These are phyloP conservation scores for Monochamus saltuarius DNA, from an alignment of 1,140 invertebrate species.

Conservation along the genomic window DNA sequence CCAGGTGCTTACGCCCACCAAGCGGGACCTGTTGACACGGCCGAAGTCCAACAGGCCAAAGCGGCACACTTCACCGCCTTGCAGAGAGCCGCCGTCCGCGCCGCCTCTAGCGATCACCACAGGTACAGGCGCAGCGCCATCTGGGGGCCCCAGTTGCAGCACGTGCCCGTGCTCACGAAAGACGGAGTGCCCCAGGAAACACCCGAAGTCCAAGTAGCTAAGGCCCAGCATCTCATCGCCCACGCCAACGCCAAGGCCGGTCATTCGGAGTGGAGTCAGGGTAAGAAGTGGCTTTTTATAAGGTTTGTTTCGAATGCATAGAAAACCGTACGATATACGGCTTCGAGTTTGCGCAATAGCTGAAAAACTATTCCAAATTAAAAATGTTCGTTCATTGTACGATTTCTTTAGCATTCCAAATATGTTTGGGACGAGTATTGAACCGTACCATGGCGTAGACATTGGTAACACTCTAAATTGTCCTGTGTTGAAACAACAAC, in stretches of 20 bases:
- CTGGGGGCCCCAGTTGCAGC: background rate
- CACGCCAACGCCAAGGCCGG: background rate
- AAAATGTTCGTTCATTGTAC: too few species aligned
- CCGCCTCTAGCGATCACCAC: background rate
- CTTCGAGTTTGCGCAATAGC: too few species aligned
- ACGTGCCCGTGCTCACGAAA: background rate
- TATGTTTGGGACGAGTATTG: too few species aligned
- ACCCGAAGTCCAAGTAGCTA: background rate
- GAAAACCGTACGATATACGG: too few species aligned
- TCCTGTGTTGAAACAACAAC: too few species aligned
- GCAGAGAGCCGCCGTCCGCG: background rate
- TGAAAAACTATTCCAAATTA: too few species aligned
- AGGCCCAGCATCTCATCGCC: background rate
- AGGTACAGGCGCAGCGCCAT: background rate
- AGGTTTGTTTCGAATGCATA: too few species aligned
- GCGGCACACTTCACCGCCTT: slow-evolving; percentile 1
- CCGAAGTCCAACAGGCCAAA: background rate
- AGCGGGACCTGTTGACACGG: background rate
- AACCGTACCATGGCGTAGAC: too few species aligned
- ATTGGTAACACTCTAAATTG: too few species aligned
- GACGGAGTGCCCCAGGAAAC: slow-evolving; percentile 5
- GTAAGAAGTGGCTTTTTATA: too few species aligned
- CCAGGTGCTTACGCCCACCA: background rate
- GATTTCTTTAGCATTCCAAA: too few species aligned
- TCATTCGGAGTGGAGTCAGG: background rate